These are phyloP conservation scores for Stomatorhinus walkeri DNA, from an alignment of 2,797 vertebrate species.

Conservation along the genomic window DNA sequence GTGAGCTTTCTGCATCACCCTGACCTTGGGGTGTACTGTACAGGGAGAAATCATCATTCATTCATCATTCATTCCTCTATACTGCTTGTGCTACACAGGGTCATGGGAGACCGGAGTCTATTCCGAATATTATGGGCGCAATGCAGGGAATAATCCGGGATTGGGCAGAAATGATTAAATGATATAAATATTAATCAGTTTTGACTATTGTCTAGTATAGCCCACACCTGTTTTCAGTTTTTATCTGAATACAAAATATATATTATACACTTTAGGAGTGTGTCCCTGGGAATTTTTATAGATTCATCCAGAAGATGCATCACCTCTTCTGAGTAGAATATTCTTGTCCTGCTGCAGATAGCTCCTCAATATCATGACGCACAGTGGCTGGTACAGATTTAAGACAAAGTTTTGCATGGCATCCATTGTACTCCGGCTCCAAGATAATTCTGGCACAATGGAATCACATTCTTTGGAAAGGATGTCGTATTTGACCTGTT, in stretches of 20 bases:
- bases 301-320: background rate
- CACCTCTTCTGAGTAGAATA: background rate
- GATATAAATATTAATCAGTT: too few relatives aligned
- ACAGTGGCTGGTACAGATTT: background rate
- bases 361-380: background rate
- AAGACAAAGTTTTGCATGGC: background rate
- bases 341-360: background rate
- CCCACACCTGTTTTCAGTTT: too few relatives aligned
- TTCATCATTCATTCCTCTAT: background rate
- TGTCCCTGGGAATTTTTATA: background rate
- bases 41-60: background rate
- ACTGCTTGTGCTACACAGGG: background rate
- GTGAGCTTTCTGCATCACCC: constrained; percentile 3
- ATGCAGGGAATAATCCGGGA: background rate
- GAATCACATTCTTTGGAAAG: background rate
- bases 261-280: background rate
- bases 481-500: background rate
- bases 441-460: background rate
- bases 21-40: background rate
- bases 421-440: background rate
- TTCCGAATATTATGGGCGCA: background rate
- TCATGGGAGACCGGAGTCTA: background rate
- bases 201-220: too few relatives aligned
- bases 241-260: background rate
- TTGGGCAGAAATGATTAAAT: too few relatives aligned